Percentiles rank a stretch among this genome's conserved stretches.
Conservation (phyloP, 2,113 vertebrate genomes). For the Cynoglossus semilaevis region DNA sequence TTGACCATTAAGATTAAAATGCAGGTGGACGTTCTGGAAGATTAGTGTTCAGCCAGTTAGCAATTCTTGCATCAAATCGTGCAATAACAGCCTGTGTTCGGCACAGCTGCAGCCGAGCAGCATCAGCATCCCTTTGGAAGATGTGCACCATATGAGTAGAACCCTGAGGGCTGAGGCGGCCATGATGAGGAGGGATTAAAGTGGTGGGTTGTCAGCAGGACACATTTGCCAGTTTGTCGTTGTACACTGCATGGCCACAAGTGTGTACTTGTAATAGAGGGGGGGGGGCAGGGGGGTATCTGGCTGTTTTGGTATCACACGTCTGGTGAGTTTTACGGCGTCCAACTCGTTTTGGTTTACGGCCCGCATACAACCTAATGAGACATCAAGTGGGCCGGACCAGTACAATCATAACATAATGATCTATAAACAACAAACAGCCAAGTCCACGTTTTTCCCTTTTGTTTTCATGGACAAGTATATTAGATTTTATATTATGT, state of each 20-base stretch:
- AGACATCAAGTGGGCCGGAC: too few relatives aligned
- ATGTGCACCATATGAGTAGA: conserved; percentile 52
- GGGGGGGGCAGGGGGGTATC: conserved; percentile 29
- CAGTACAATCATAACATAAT: too few relatives aligned
- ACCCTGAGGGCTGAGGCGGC: conserved; percentile 61
- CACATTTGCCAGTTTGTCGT: conserved; percentile 46
- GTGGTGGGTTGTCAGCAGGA: conserved; percentile 64
- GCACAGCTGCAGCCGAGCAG: conserved; percentile 39
- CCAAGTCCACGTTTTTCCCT: too few relatives aligned
- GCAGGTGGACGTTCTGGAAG: conserved; percentile 26
- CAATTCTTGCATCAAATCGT: conserved; percentile 35
- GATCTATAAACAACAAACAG: too few relatives aligned
- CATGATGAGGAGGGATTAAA: conserved; percentile 68
- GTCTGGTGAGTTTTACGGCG: conserved; percentile 36
- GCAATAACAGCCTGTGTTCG: conserved; percentile 15
- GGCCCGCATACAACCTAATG: too few relatives aligned
- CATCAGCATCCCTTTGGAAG: conserved; percentile 41
- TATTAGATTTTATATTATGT: too few relatives aligned
- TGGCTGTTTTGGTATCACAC: conserved; percentile 44
- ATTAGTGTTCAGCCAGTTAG: conserved; percentile 25
- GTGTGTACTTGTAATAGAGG: conserved; percentile 16
- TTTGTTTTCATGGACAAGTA: too few relatives aligned
- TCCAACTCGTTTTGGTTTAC: too few relatives aligned
- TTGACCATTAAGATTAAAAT: conserved; percentile 33
- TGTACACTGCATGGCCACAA: conserved; percentile 16